Base-by-base conservation (phyloP, 2,113 vertebrate genomes). In the Ictalurus furcatus region DNA sequence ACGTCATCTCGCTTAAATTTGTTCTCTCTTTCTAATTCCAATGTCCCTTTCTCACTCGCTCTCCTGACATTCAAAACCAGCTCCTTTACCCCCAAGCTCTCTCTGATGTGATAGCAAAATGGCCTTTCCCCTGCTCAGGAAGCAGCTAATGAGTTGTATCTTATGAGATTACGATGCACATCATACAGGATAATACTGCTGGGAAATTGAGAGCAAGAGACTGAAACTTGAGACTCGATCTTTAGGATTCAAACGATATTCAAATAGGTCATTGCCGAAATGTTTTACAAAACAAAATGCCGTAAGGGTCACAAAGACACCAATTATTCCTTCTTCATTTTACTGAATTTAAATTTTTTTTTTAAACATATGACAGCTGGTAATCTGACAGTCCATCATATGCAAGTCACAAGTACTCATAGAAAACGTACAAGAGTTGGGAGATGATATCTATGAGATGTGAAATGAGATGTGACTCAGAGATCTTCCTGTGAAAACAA, bases 401-500 rank as follows among this genome's bases (percentile, higher is more conserved):
- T 67, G 83, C 59, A 83, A 69, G 44, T 59, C 73, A 85, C 44
- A 54, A 52, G 67, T 84, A 71, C 48, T 30, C 59, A 48, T 58
- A 65, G 59, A 16, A 58, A 84, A 30, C 5, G 6, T 12, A 37
- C 67, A 21, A 40, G 54, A 59, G 34, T 19, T 28, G 59, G 0
- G 34, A 59, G n/a, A 82, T 21, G 80, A 81, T n/a, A 19, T 58
- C 52, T 56, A 14, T 28, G 40, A 79, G 48, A 79, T 2, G 54
- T 2, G 54, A 37, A 56, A 44, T 84, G 67, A 76, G 87, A 37
- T 65, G 21, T 65, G 88, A 88, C 34, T 85, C 88, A 63, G 37
- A 61, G 67, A 44, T 71, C 17, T 84, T 61, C 8, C 56, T 56
- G 28, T 25, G 85, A 73, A 58, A 79, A 65, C 67, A 37, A 76